Conservation (phyloP, 2,888 invertebrate species). For the Drosophila cracens region DNA sequence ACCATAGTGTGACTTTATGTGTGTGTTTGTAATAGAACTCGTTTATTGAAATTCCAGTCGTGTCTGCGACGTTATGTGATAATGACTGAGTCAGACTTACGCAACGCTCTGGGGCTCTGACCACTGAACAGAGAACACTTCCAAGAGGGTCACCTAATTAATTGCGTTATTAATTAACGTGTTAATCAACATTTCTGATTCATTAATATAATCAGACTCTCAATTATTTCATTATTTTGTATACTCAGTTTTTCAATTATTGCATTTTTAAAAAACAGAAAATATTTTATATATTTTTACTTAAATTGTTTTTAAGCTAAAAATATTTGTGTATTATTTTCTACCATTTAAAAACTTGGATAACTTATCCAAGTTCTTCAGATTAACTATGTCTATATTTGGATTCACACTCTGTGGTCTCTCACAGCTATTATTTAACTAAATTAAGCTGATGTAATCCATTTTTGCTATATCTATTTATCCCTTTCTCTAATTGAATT, state of each 20-base stretch:
- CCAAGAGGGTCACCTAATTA: conserved; percentile 30
- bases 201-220: neutral
- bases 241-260: neutral
- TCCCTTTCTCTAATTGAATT: neutral
- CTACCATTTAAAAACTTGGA: neutral
- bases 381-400: neutral
- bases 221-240: neutral
- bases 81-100: conserved; percentile 58
- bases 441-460: neutral
- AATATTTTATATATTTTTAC: neutral
- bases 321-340: neutral
- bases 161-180: conserved; percentile 3
- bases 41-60: conserved; percentile 64
- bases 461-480: fast-evolving
- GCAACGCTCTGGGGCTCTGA: conserved; percentile 32
- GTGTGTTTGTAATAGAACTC: conserved; percentile 59
- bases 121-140: conserved; percentile 12
- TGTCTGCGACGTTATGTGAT: conserved; percentile 54
- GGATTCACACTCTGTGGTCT: no score
- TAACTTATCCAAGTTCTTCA: neutral
- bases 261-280: neutral
- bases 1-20: conserved; percentile 13
- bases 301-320: neutral
- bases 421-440: neutral
- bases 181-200: neutral